Evolutionary conservation across 2,888 invertebrate genomes (phyloP).

Genomic region (Marronus borbonicus): DNA sequence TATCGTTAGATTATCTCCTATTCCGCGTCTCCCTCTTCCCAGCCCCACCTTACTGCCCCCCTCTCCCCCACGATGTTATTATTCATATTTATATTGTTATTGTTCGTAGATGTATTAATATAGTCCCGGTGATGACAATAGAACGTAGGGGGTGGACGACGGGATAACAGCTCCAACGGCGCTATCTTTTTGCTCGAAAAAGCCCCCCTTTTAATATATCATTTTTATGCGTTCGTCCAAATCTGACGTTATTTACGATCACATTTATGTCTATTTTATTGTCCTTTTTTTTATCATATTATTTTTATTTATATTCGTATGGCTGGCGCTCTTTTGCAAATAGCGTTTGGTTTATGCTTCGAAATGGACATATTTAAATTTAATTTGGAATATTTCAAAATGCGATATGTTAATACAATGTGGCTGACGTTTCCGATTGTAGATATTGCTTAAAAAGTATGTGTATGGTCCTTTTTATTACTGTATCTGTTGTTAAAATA

Average conservation of each 20-base stretch:
- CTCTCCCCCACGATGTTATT: conserved; percentile 6
- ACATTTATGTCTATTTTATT: conserved; percentile 51
- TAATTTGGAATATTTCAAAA: not conserved
- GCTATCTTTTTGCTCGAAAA: conserved; percentile 25
- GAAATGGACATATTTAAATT: conserved; percentile 15
- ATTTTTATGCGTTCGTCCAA: conserved; percentile 52
- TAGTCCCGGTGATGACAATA: conserved; percentile 48
- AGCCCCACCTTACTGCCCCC: not conserved
- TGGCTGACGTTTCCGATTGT: not conserved
- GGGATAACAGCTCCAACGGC: not conserved
- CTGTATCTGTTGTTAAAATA: too few species aligned
- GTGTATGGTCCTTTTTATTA: too few species aligned
- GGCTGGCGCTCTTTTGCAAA: conserved; percentile 1
- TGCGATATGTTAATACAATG: not conserved
- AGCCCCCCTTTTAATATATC: conserved; percentile 47
- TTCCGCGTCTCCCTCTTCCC: conserved; percentile 2
- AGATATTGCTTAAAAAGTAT: too few species aligned
- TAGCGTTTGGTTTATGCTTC: conserved; percentile 15
- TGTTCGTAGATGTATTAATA: conserved; percentile 50
- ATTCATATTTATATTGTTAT: conserved; percentile 50
- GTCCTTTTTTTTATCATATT: conserved; percentile 44
- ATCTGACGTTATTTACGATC: conserved; percentile 53
- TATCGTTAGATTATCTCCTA: not conserved
- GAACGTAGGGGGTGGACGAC: conserved; percentile 21
- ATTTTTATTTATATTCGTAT: conserved; percentile 50